phyloP scores from a whole-genome alignment of 1,140 invertebrate species.

The Schmidtea mediterranea region DNA sequence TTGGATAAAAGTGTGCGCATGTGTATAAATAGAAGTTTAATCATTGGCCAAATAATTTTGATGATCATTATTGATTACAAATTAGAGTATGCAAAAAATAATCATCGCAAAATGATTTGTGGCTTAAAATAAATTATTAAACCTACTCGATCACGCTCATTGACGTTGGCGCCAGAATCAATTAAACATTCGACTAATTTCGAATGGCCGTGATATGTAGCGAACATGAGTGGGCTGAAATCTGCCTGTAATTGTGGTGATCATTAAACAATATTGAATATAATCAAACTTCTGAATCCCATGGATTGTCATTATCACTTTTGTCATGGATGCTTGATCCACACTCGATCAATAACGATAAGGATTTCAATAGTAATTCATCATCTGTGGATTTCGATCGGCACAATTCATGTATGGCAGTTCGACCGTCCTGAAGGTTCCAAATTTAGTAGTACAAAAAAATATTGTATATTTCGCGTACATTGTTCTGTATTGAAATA shows the following conservation, averaged over 20 bases:
- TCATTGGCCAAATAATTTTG: no score
- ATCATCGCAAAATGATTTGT: background rate
- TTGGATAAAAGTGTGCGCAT: no score
- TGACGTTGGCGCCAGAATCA: conserved; percentile 9
- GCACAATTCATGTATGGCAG: conserved; percentile 21
- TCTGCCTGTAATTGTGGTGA: conserved; percentile 14
- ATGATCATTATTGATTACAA: no score
- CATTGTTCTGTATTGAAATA: conserved; percentile 19
- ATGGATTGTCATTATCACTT: conserved; percentile 1
- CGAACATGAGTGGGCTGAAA: conserved; percentile 25
- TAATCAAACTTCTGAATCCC: no score
- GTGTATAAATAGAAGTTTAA: no score
- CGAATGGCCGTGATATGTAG: conserved; percentile 24
- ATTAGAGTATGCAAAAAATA: no score
- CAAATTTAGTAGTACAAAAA: background rate
- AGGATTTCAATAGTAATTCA: conserved; percentile 9
- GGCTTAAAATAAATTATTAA: no score
- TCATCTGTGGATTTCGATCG: conserved; percentile 13
- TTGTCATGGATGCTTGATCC: conserved; percentile 20
- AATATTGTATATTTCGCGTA: conserved; percentile 8
- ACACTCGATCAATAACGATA: conserved; percentile 13
- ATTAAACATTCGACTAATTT: conserved; percentile 19
- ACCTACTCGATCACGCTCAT: background rate
- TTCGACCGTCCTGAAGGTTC: conserved; percentile 17
- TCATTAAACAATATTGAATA: no score